Base-by-base conservation (phyloP, 2,113 vertebrate genomes). In the Hipposideros armiger region DNA sequence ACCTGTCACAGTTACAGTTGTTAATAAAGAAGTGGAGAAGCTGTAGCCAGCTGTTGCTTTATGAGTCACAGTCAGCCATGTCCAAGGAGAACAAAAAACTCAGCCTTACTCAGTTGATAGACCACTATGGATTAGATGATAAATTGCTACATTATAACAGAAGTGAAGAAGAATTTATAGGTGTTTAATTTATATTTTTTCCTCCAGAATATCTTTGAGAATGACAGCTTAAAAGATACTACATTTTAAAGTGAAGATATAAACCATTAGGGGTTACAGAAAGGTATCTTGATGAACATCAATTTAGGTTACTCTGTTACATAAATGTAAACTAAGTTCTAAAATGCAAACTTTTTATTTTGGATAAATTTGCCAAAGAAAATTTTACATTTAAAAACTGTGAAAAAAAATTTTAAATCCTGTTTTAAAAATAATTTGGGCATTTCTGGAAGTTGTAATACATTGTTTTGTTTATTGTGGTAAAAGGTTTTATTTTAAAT, bases 401-500 rank as follows among this genome's bases (percentile, higher is more conserved):
- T 76, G 36, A 64, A 94, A 95, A 93, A 94, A 81, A 5, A 6
- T 24, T 3, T 73, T 85, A 83, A 72, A 58, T 84, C 22, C 78
- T 78, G 62, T 78, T 95, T 69, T 40, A 91, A 62, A 74, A 47
- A 64, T 56, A 94, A 89, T 73, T 88, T 60, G 58, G 54, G 45
- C 8, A 88, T 20, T 64, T 92, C 54, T 96, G 50, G 45, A 84
- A 92, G 17, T 81, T 91, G 90, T 94, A 82, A 56, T 94, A 90
- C 28, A 40, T 81, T 90, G 13, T 74, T 90, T 90, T 93, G 60
- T 88, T 90, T 87, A 70, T 54, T 67, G 32, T 95, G 36, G 30
- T 70, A 82, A 73, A 62, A 62, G 60, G 11, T 80, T 83, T 96
- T 96, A 62, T 93, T 92, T 95, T 90, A 90, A 92, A 47, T 96